Percentiles rank a stretch among this genome's conserved stretches.
Conservation (phyloP, 2,113 vertebrate species). For the Thinocorus orbignyianus region DNA sequence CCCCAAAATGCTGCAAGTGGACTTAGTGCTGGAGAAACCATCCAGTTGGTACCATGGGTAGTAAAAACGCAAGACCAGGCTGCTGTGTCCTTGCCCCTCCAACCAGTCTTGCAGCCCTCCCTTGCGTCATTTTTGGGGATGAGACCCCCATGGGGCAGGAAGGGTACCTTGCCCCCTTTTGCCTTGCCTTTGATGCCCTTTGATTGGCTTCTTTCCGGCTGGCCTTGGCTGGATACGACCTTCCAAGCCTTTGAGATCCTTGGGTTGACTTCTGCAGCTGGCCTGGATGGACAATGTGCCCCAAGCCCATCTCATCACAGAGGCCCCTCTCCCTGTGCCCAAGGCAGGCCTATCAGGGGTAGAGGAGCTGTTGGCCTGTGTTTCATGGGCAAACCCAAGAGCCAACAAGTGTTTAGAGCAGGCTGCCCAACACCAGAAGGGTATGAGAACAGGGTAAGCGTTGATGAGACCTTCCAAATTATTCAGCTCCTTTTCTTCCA, state of each 20-base stretch:
- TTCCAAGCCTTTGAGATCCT: not conserved
- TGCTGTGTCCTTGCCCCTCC: not conserved
- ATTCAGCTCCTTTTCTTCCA: not conserved
- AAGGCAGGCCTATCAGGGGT: not conserved
- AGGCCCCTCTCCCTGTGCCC: not conserved
- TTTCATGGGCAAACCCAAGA: not conserved
- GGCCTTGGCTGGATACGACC: not conserved
- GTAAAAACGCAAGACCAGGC: not conserved
- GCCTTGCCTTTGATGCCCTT: not conserved
- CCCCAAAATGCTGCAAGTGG: not conserved
- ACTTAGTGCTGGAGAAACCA: fast-evolving
- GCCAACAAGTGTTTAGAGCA: not conserved
- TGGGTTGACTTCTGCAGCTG: not conserved
- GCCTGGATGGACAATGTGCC: not conserved
- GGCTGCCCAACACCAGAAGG: not conserved
- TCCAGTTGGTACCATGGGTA: not conserved
- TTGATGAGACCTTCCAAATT: not conserved
- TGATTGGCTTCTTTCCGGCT: not conserved
- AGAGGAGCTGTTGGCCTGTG: not conserved
- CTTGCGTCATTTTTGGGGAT: not conserved
- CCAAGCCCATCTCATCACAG: not conserved
- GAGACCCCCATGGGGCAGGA: not conserved
- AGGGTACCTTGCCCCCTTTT: not conserved
- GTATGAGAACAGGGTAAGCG: not conserved
- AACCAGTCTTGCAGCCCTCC: not conserved